Conservation (phyloP, 2,888 invertebrate species). For the Cenopis cana region DNA sequence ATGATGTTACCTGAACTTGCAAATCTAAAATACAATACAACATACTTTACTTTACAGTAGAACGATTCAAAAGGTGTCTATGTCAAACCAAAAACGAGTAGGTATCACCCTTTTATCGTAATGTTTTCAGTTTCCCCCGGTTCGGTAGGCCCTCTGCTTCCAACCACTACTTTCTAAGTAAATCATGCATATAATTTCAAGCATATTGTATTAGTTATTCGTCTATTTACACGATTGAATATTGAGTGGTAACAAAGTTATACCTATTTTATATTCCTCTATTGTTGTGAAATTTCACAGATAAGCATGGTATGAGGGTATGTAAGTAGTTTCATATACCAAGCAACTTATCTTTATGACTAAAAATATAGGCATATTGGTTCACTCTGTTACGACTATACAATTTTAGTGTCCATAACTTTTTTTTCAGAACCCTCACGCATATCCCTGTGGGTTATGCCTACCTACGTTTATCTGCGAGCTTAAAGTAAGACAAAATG, state of each 20-base stretch:
- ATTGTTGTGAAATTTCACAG: slow-evolving; percentile 11
- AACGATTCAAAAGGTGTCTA: too few species aligned
- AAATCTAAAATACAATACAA: slow-evolving; percentile 55
- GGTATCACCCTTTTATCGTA: too few species aligned
- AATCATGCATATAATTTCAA: too few species aligned
- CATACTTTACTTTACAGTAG: slow-evolving; percentile 5
- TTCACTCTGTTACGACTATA: neutral
- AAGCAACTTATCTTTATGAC: slow-evolving; percentile 9
- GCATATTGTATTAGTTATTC: slow-evolving; percentile 24
- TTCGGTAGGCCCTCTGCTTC: too few species aligned
- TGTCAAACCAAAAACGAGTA: too few species aligned
- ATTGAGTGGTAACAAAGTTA: neutral
- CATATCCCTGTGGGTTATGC: too few species aligned
- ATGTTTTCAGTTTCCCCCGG: too few species aligned
- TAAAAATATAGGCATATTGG: slow-evolving; percentile 1
- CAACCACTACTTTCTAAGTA: too few species aligned
- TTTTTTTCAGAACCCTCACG: too few species aligned
- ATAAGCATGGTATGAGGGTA: too few species aligned
- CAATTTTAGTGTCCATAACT: neutral
- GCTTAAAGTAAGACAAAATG: neutral
- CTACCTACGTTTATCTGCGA: neutral
- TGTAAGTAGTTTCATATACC: neutral
- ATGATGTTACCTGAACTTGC: too few species aligned
- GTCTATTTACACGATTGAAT: neutral
- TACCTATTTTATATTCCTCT: neutral